Percentiles rank a stretch among this genome's conserved stretches.
These are phyloP conservation scores for Eleginops maclovinus DNA, from an alignment of 2,113 vertebrate species.

Conservation along the genomic window DNA sequence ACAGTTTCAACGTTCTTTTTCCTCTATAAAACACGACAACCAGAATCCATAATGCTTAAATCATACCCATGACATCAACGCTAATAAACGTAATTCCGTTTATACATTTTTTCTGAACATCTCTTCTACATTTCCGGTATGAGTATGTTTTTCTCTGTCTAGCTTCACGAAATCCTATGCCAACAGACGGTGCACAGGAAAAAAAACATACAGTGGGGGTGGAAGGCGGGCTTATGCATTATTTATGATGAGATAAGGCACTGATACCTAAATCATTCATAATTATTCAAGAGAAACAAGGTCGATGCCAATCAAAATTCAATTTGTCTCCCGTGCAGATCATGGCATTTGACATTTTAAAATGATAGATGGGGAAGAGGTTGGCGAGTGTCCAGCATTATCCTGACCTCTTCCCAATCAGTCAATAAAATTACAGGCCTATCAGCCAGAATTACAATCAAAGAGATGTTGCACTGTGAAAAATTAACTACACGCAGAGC, in stretches of 20 bases:
- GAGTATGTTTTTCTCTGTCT: not conserved
- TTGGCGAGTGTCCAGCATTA: constrained; percentile 39
- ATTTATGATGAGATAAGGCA: constrained; percentile 78
- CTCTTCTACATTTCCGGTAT: not conserved
- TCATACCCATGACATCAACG: fast-evolving
- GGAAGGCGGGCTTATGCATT: constrained; percentile 63
- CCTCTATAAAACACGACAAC: not conserved
- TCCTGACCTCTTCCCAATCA: constrained; percentile 50
- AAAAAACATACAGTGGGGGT: constrained; percentile 34
- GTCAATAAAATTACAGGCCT: constrained; percentile 59
- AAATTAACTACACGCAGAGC: constrained; percentile 7
- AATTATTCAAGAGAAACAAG: constrained; percentile 76
- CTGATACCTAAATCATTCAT: constrained; percentile 75
- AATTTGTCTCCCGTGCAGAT: constrained; percentile 45
- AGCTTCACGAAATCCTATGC: constrained; percentile 17
- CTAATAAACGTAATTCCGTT: not conserved
- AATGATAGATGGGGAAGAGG: constrained; percentile 59
- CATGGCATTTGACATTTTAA: constrained; percentile 45
- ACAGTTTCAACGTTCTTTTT: no score
- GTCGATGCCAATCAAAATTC: constrained; percentile 74
- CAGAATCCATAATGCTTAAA: fast-evolving
- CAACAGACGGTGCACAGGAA: constrained; percentile 9
- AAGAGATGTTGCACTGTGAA: not conserved
- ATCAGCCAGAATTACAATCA: constrained; percentile 57
- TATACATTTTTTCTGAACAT: not conserved